Conservation (phyloP, 2,113 vertebrate genomes). For the Coracopsis vasa region DNA sequence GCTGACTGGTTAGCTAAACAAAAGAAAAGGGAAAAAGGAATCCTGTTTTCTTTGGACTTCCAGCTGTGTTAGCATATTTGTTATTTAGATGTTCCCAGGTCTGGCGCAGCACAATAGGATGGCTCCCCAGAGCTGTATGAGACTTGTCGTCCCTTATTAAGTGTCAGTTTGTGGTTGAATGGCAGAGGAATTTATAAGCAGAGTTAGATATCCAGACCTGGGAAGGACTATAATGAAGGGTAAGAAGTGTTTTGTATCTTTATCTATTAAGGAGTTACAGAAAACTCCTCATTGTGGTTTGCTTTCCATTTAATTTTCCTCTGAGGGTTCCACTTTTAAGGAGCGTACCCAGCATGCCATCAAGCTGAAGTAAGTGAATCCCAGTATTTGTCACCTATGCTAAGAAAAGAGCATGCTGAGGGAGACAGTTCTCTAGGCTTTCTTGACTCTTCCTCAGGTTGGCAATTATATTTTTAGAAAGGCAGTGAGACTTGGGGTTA, state of each 20-base stretch:
- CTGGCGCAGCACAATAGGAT: constrained; percentile 8
- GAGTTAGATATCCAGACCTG: background rate
- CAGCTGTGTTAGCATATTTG: constrained; percentile 36
- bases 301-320: background rate
- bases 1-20: background rate
- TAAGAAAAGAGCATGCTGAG: background rate
- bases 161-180: constrained; percentile 16
- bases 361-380: background rate
- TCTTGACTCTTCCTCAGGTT: background rate
- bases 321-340: background rate
- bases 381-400: background rate
- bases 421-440: background rate
- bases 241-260: background rate
- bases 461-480: background rate
- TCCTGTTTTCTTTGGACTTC: constrained; percentile 2
- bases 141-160: constrained; percentile 44
- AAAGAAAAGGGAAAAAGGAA: background rate
- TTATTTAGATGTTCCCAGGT: constrained; percentile 31
- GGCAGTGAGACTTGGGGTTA: background rate
- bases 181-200: constrained; percentile 5
- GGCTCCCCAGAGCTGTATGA: background rate
- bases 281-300: background rate
- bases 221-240: background rate
- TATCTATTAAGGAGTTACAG: background rate
- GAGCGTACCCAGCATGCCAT: background rate